phyloP scores from a whole-genome alignment of 1,140 invertebrate genomes.

The Luehdorfia chinensis region DNA sequence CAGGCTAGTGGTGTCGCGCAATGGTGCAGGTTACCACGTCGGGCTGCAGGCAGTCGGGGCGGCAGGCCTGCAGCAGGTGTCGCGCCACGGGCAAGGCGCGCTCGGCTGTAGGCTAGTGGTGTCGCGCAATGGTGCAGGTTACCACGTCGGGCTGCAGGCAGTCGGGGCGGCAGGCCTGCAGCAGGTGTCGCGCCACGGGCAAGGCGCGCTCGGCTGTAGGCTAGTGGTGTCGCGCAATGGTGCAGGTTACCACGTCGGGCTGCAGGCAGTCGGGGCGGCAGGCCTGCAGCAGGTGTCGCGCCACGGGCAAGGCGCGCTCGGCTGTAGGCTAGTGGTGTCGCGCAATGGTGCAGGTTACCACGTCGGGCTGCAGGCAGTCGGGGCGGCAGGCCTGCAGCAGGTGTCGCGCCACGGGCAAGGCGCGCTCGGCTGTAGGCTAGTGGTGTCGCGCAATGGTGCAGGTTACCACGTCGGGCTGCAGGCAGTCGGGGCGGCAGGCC shows the following conservation, averaged over 20 bases:
- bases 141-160: constrained; percentile 60
- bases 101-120: no score
- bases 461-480: constrained; percentile 62
- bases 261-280: constrained; percentile 39
- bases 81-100: constrained; percentile 90
- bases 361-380: constrained; percentile 50
- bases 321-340: no score
- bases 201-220: constrained; percentile 84
- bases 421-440: constrained; percentile 82
- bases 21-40: no score
- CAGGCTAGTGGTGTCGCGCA: no score
- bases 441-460: constrained; percentile 82
- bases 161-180: constrained; percentile 61
- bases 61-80: constrained; percentile 83
- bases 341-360: no score
- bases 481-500: constrained; percentile 32
- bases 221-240: no score
- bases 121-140: no score
- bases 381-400: constrained; percentile 78
- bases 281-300: constrained; percentile 87
- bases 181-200: constrained; percentile 91
- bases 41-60: constrained; percentile 43
- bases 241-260: constrained; percentile 62
- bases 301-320: constrained; percentile 86
- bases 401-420: constrained; percentile 91